Evolutionary conservation across 1,140 invertebrate species (phyloP).

Genomic region (Ditylenchus dipsaci): DNA sequence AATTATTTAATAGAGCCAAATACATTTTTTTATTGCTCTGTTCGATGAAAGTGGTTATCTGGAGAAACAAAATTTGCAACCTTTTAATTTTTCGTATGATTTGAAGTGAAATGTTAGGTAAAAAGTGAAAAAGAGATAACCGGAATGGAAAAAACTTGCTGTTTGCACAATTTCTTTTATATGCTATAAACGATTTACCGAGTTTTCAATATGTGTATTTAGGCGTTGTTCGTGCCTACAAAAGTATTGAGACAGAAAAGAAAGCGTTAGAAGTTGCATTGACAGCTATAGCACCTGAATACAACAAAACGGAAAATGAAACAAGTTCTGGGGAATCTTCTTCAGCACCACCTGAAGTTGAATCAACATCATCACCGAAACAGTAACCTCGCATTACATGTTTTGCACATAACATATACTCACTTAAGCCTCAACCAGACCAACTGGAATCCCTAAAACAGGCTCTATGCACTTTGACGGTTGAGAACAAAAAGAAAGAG

Average conservation of each 20-base stretch:
- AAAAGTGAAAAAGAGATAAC: too few species aligned
- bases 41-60: too few species aligned
- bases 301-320: not conserved
- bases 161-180: too few species aligned
- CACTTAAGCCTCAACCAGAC: constrained; percentile 9
- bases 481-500: constrained; percentile 47
- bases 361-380: not conserved
- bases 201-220: constrained; percentile 1
- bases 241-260: constrained; percentile 39
- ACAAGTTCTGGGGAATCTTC: not conserved
- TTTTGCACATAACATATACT: too few species aligned
- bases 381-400: not conserved
- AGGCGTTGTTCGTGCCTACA: constrained; percentile 44
- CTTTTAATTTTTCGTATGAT: too few species aligned
- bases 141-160: too few species aligned
- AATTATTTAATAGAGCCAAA: too few species aligned
- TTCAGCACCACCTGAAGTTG: not conserved
- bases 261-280: constrained; percentile 43
- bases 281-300: constrained; percentile 1
- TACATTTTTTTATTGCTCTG: too few species aligned
- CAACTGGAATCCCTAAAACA: constrained; percentile 41
- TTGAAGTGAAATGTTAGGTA: too few species aligned
- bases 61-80: too few species aligned
- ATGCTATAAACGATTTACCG: not conserved
- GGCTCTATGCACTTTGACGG: constrained; percentile 34